phyloP scores from a whole-genome alignment of 2,797 vertebrate genomes.

The Silurus aristotelis region DNA sequence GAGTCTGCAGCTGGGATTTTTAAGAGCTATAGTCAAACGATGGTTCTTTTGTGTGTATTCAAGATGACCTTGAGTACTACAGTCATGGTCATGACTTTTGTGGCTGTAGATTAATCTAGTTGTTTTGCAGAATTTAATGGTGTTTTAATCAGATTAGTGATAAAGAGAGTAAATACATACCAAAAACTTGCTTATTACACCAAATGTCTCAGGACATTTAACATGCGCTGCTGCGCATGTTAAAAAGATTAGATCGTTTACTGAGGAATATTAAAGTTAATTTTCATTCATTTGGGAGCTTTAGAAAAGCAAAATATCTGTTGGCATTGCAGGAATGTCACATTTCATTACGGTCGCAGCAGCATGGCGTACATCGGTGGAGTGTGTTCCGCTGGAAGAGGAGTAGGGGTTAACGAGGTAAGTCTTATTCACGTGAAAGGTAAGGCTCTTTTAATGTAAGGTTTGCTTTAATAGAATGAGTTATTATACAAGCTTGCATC shows the following conservation, averaged over 20 bases:
- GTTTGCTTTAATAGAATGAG: background rate
- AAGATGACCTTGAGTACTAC: background rate
- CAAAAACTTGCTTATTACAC: background rate
- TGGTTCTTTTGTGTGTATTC: background rate
- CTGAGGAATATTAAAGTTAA: background rate
- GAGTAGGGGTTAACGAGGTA: slow-evolving; percentile 89
- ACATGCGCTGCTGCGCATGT: background rate
- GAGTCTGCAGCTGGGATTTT: slow-evolving; percentile 57
- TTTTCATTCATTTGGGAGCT: background rate
- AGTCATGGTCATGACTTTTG: too few species aligned
- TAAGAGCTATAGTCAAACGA: background rate
- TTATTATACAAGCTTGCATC: background rate
- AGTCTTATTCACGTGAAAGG: background rate
- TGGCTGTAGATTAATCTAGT: background rate
- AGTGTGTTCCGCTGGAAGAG: slow-evolving; percentile 79
- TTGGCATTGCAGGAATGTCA: slow-evolving; percentile 73
- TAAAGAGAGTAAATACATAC: background rate
- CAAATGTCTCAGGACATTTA: background rate
- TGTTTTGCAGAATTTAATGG: background rate
- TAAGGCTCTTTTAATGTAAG: background rate
- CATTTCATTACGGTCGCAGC: slow-evolving; percentile 84
- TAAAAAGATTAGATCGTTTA: background rate
- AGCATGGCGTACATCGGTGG: slow-evolving; percentile 86
- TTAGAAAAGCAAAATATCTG: background rate
- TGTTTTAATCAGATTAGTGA: background rate